phyloP scores from a whole-genome alignment of 2,797 vertebrate species.

The Etheostoma nigrum region DNA sequence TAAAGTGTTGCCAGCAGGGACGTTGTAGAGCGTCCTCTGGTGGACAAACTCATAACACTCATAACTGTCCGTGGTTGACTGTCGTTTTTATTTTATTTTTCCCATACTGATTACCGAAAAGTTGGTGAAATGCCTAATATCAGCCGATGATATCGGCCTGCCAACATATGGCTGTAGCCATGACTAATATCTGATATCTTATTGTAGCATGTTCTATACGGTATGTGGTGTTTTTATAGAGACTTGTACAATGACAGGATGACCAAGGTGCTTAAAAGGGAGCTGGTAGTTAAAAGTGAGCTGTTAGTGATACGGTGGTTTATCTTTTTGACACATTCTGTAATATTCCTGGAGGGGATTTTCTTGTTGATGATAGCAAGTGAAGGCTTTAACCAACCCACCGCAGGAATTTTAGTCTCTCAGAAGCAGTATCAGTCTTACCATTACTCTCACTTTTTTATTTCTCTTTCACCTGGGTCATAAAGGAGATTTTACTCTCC shows the following conservation, averaged over 20 bases:
- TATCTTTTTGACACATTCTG: conserved; percentile 19
- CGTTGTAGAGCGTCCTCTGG: too few species aligned
- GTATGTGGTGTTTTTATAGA: conserved; percentile 13
- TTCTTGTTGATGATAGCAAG: conserved; percentile 39
- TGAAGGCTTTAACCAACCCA: conserved; percentile 15
- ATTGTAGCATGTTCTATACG: background rate
- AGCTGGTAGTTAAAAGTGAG: conserved; percentile 12
- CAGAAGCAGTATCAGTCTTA: conserved; percentile 14
- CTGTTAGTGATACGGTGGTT: background rate
- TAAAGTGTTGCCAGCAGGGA: too few species aligned
- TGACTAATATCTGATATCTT: background rate
- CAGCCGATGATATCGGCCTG: too few species aligned
- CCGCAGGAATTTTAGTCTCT: conserved; percentile 25
- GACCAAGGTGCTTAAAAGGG: conserved; percentile 14
- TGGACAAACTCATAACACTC: too few species aligned
- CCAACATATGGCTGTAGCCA: too few species aligned
- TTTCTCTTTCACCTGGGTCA: background rate
- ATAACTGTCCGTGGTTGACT: too few species aligned
- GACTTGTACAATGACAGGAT: background rate
- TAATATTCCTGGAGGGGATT: conserved; percentile 29
- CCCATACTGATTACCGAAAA: too few species aligned
- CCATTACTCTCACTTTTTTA: conserved; percentile 1
- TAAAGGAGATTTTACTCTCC: background rate
- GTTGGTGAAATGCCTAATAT: too few species aligned
- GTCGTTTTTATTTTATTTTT: too few species aligned